Evolutionary conservation across 2,888 invertebrate genomes (phyloP).

Genomic region (Chrysolina haemoptera): DNA sequence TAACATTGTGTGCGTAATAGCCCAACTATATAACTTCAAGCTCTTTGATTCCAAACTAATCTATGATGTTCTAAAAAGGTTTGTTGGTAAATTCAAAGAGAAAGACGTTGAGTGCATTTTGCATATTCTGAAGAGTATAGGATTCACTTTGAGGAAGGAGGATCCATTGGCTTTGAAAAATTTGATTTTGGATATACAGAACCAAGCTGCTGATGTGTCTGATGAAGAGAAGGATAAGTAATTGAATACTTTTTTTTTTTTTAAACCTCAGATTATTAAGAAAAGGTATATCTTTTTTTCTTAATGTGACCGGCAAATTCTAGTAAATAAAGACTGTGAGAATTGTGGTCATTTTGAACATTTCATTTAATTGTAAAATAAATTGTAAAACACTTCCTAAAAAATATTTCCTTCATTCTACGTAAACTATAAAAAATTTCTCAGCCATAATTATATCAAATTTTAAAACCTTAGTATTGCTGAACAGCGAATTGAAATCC

Average conservation of each 20-base stretch:
- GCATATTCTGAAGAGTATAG: conserved; percentile 82
- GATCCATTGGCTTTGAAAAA: conserved; percentile 86
- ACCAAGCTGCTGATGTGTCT: conserved; percentile 70
- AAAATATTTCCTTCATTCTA: too few relatives aligned
- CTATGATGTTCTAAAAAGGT: conserved; percentile 82
- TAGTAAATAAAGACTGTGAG: too few relatives aligned
- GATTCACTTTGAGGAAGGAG: conserved; percentile 89
- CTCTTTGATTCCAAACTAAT: conserved; percentile 84
- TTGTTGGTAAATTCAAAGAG: conserved; percentile 78
- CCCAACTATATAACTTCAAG: conserved; percentile 92
- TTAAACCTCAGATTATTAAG: too few relatives aligned
- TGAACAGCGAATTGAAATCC: too few relatives aligned
- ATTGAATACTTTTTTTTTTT: conserved; percentile 35
- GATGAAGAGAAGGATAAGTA: conserved; percentile 68
- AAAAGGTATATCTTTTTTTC: too few relatives aligned
- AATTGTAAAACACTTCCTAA: too few relatives aligned
- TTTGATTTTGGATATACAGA: conserved; percentile 80
- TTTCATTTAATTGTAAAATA: too few relatives aligned
- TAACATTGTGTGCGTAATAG: conserved; percentile 83
- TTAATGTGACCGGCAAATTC: too few relatives aligned
- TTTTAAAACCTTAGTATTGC: too few relatives aligned
- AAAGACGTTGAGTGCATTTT: conserved; percentile 90
- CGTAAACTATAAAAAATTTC: too few relatives aligned
- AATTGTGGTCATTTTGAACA: too few relatives aligned
- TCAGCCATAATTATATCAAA: too few relatives aligned